Conservation (phyloP, 1,140 invertebrate genomes). For the Ceratina japonica region DNA sequence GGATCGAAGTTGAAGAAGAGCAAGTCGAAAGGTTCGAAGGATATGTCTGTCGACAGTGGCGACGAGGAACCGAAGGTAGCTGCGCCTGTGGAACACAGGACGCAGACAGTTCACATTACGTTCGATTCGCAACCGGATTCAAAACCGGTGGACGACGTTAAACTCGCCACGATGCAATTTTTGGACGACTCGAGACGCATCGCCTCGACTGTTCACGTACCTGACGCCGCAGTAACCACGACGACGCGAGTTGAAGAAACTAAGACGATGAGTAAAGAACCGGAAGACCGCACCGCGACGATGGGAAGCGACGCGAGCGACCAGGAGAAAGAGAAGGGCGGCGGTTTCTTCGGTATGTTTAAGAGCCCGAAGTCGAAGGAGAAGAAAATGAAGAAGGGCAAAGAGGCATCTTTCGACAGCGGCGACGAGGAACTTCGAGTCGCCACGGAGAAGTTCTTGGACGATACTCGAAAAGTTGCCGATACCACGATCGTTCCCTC, state of each 20-base stretch:
- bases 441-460: conserved; percentile 63
- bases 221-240: background rate
- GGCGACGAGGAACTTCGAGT: conserved; percentile 68
- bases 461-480: conserved; percentile 62
- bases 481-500: conserved; percentile 33
- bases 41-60: conserved; percentile 69
- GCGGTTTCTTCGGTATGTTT: conserved; percentile 67
- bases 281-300: background rate
- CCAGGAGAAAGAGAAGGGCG: conserved; percentile 47
- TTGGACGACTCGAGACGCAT: conserved; percentile 61
- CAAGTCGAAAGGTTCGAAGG: conserved; percentile 72
- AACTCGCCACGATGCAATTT: conserved; percentile 53
- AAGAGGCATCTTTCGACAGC: conserved; percentile 68
- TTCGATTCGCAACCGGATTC: background rate
- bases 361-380: conserved; percentile 67
- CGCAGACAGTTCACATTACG: background rate
- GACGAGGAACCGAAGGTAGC: conserved; percentile 66
- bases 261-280: background rate
- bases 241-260: conserved; percentile 3
- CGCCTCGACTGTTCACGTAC: conserved; percentile 32
- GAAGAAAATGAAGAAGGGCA: conserved; percentile 61
- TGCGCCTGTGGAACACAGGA: background rate
- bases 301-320: conserved; percentile 14
- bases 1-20: conserved; percentile 71
- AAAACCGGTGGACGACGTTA: conserved; percentile 42